These are phyloP conservation scores for Trichomycterus rosablanca DNA, from an alignment of 2,113 vertebrate species.

Conservation along the genomic window DNA sequence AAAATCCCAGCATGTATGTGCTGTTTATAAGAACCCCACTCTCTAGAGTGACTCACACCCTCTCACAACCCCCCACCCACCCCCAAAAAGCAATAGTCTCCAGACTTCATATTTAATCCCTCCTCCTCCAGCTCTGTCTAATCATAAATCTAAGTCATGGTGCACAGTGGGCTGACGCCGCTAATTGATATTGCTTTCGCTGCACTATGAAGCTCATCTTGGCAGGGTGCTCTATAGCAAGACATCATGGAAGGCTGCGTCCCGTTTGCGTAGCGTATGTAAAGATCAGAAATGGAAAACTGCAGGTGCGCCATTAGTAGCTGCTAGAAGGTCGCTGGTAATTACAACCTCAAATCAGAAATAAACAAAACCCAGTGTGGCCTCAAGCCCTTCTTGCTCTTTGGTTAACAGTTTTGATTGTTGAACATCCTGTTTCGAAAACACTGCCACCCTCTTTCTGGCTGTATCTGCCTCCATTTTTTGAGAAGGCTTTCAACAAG, in stretches of 20 bases:
- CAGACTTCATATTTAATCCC: slow-evolving; percentile 31
- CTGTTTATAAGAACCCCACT: slow-evolving; percentile 32
- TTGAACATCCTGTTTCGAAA: too few species aligned
- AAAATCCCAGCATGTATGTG: slow-evolving; percentile 21
- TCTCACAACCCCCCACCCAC: slow-evolving; percentile 26
- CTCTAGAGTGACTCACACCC: slow-evolving; percentile 28
- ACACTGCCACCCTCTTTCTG: too few species aligned
- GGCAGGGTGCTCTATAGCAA: slow-evolving; percentile 22
- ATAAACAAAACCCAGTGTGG: slow-evolving; percentile 11
- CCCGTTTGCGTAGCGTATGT: slow-evolving; percentile 2
- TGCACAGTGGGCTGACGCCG: slow-evolving; percentile 30
- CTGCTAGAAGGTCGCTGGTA: slow-evolving; percentile 14
- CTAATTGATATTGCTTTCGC: slow-evolving; percentile 38
- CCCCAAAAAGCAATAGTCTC: slow-evolving; percentile 26
- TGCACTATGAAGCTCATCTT: slow-evolving; percentile 36
- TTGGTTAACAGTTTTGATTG: too few species aligned
- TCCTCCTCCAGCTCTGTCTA: slow-evolving; percentile 26
- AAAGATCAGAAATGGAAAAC: slow-evolving; percentile 7
- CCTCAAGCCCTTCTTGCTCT: slow-evolving; percentile 6
- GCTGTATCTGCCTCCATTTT: too few species aligned
- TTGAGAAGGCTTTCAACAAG: too few species aligned
- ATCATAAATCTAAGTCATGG: slow-evolving; percentile 42
- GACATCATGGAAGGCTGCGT: slow-evolving; percentile 21
- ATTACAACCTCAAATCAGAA: slow-evolving; percentile 29
- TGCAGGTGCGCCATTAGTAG: slow-evolving; percentile 6